phyloP scores from a whole-genome alignment of 2,113 vertebrate species.

The Cochlearius cochlearius region DNA sequence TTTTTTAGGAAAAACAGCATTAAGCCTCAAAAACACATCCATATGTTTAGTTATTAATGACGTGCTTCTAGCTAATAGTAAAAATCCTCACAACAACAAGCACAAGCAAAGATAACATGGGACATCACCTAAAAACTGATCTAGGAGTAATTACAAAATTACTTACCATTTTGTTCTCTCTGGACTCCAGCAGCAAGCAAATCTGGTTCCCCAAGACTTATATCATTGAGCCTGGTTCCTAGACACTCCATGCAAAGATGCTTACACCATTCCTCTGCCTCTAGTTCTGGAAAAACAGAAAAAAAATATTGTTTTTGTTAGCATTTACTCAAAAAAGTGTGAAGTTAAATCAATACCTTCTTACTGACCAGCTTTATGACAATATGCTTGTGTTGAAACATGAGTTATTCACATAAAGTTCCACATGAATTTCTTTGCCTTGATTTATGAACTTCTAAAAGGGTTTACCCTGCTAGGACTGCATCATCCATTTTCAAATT shows the following conservation, averaged over 20 bases:
- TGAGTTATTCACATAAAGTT: not conserved
- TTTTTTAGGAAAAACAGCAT: not conserved
- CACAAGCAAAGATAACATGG: not conserved
- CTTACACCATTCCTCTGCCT: slow-evolving; percentile 98
- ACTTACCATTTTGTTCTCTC: slow-evolving; percentile 95
- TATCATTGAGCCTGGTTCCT: slow-evolving; percentile 93
- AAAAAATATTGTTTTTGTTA: not conserved
- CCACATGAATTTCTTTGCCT: not conserved
- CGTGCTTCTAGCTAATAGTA: not conserved
- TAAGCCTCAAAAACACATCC: not conserved
- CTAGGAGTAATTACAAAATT: not conserved
- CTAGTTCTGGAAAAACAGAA: slow-evolving; percentile 83
- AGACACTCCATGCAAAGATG: slow-evolving; percentile 95
- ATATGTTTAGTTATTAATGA: not conserved
- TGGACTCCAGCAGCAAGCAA: slow-evolving; percentile 97
- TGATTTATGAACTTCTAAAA: not conserved
- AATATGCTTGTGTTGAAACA: not conserved
- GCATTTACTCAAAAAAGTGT: not conserved
- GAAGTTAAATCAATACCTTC: not conserved
- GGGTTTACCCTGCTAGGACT: not conserved
- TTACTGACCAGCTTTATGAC: not conserved
- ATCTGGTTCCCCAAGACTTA: slow-evolving; percentile 97
- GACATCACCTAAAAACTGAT: not conserved
- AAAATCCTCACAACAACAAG: not conserved
- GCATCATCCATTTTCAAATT: not conserved